Evolutionary conservation across 2,113 vertebrate species (phyloP), one percentile per base, ranked within the genome.

Genomic region (Takifugu bimaculatus): DNA sequence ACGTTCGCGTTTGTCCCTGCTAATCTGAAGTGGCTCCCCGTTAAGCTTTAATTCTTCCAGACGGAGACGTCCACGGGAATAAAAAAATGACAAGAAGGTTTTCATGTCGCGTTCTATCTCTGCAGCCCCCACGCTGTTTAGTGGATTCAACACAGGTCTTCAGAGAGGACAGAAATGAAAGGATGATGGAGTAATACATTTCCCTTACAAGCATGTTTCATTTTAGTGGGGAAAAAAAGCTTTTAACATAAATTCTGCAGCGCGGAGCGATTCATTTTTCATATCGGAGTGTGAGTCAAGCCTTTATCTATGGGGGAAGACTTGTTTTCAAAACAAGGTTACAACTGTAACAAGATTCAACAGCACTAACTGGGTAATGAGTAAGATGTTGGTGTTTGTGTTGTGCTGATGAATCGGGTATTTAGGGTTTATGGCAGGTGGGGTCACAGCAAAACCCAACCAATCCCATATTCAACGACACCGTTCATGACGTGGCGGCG

Each of bases 91-190:
- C 63, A 47, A 11, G 15, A 47, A 68, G 64, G 35, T 39, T 39
- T 39, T 11, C 6, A 39, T 65, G 52, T 78, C 74, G 68, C 67
- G 79, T 75, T 74, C 25, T 7, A 69, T 80, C 57, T 70, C 7
- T 4, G 35, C 55, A 50, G 66, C 65, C 27, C 44, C 57, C 25
- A 27, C 51, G 5, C 28, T 55, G 54, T 61, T 44, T 42, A 65
- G 56, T 65, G 57, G 69, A 44, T 47, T 79, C 58, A 71, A 67
- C 7, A 74, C 69, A 57, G 76, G 47, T 42, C 49, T 81, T 67
- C 69, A 47, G 75, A 80, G 20, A 80, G 20, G 45, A 82, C 52
- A 63, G 44, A 57, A 66, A 43, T 3, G 13, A 66, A 39, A 58
- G 7, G 14, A 57, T 62, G 57, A 72, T 75, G 70, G 70, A 50